Percentiles rank a stretch among this genome's conserved stretches.
phyloP scores from a whole-genome alignment of 2,888 invertebrate genomes.

The Drosophila aldrichi region DNA sequence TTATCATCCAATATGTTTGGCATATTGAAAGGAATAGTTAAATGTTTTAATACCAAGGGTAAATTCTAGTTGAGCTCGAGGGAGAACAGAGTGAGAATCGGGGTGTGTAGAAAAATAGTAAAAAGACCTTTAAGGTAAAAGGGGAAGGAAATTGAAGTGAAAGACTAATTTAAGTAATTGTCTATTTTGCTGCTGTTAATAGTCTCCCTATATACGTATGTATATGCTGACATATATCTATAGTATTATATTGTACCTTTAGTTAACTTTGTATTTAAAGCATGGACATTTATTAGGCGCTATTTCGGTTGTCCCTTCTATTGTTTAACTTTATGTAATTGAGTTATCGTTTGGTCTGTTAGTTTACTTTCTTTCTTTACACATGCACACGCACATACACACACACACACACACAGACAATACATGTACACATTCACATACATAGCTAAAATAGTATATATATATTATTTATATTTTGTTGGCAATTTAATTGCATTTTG shows the following conservation, averaged over 20 bases:
- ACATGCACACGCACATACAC: background rate
- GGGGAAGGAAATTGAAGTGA: background rate
- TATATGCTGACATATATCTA: slow-evolving; percentile 34
- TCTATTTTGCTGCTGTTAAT: slow-evolving; percentile 23
- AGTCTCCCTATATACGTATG: slow-evolving; percentile 14
- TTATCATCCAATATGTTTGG: slow-evolving; percentile 39
- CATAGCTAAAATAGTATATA: slow-evolving; percentile 1
- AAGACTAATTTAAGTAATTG: slow-evolving; percentile 14
- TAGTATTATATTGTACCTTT: slow-evolving; percentile 67
- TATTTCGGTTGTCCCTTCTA: slow-evolving; percentile 31
- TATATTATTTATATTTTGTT: slow-evolving; percentile 25
- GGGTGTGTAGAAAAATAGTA: slow-evolving; percentile 14
- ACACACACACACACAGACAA: background rate
- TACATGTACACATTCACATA: background rate
- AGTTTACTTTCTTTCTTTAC: slow-evolving; percentile 10
- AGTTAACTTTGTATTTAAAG: slow-evolving; percentile 76
- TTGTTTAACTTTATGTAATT: slow-evolving; percentile 66
- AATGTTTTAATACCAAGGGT: slow-evolving; percentile 34
- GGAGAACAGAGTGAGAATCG: slow-evolving; percentile 10
- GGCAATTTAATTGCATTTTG: slow-evolving; percentile 54
- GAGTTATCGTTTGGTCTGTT: slow-evolving; percentile 33
- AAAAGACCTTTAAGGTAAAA: slow-evolving; percentile 1
- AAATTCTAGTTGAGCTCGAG: slow-evolving; percentile 40
- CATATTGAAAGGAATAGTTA: slow-evolving; percentile 38
- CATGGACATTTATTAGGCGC: slow-evolving; percentile 63